These are phyloP conservation scores for Hofmannophila pseudospretella DNA, from an alignment of 2,888 invertebrate species.

Conservation along the genomic window DNA sequence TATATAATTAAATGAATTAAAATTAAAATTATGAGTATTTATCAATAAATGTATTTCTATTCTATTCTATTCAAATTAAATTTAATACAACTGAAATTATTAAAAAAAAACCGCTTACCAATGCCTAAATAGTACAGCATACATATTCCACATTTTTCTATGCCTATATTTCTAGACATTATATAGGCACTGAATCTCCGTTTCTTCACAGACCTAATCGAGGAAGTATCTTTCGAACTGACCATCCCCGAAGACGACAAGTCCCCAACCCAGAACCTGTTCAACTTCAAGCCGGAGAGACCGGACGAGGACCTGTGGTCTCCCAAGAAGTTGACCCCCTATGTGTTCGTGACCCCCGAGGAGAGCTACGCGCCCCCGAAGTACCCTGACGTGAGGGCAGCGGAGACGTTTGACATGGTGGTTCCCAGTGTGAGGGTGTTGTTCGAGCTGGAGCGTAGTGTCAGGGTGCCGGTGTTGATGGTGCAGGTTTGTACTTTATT, in stretches of 20 bases:
- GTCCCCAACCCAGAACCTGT: slow-evolving; percentile 61
- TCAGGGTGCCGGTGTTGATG: slow-evolving; percentile 54
- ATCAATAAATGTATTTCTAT: too few relatives aligned
- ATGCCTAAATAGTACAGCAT: too few relatives aligned
- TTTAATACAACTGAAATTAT: too few relatives aligned
- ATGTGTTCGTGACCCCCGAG: slow-evolving; percentile 39
- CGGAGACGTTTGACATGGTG: slow-evolving; percentile 70
- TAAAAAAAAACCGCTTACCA: too few relatives aligned
- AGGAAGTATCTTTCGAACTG: slow-evolving; percentile 62
- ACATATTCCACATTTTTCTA: too few relatives aligned
- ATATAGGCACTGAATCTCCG: too few relatives aligned
- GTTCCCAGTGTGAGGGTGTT: slow-evolving; percentile 79
- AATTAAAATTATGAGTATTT: too few relatives aligned
- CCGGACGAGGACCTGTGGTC: slow-evolving; percentile 83
- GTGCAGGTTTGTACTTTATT: slow-evolving; percentile 52
- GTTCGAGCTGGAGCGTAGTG: slow-evolving; percentile 79
- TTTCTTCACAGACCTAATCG: slow-evolving; percentile 59
- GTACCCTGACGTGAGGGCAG: slow-evolving; percentile 53
- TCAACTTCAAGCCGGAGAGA: slow-evolving; percentile 51
- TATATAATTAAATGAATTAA: too few relatives aligned
- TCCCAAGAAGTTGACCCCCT: slow-evolving; percentile 79
- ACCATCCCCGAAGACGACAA: slow-evolving; percentile 69
- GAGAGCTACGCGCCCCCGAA: slow-evolving; percentile 53
- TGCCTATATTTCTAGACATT: too few relatives aligned
- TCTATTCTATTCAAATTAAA: too few relatives aligned